Evolutionary conservation across 2,888 invertebrate species (phyloP), one percentile per base, ranked within the genome.

Genomic region (Stegophylla sp.): DNA sequence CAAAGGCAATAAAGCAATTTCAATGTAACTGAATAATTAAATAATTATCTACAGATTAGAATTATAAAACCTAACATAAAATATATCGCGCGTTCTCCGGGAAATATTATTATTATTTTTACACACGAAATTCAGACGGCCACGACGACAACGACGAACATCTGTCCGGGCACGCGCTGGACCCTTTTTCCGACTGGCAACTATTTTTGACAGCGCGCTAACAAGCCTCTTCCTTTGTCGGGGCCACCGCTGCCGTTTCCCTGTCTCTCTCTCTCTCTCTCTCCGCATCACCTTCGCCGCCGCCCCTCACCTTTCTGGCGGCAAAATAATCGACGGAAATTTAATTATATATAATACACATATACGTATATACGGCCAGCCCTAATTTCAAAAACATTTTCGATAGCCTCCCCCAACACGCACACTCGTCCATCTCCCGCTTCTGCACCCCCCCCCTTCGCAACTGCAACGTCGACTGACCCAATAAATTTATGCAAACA

Each of bases 161-260:
- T 76, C 67, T 76, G 76, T 53, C 76, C 66, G 76, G 66, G 76
- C 76, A 76, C 76, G 76, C 43, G 76, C 66, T n/a, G 66, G 56
- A 66, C 76, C 76, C 66, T 66, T 76, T 75, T 66, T 66, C n/a
- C 26, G 73, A 61, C 73, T 56, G 76, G 67, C 43, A 67, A 76
- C 76, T 76, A 76, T 66, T 66, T 69, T 66, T 66, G 75, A 76
- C 75, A 43, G 75, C 75, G 41, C 66, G 75, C 64, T 76, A 76
- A 76, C 75, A 76, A 66, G 75, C 75, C 75, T 76, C 64, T 76
- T 76, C 64, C 66, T 76, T 76, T 76, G 76, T 67, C 76, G 56
- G 66, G 56, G 66, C 43, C 2, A 15, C 34, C 34, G 34, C 34
- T 7, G 34, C 34, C 34, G 34, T 34, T 34, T 34, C 7, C 34